A percentile compares a stretch with the other conserved stretches of the same genome.
These are phyloP conservation scores for Cetoscarus ocellatus DNA, from an alignment of 2,797 vertebrate species.

Conservation along the genomic window DNA sequence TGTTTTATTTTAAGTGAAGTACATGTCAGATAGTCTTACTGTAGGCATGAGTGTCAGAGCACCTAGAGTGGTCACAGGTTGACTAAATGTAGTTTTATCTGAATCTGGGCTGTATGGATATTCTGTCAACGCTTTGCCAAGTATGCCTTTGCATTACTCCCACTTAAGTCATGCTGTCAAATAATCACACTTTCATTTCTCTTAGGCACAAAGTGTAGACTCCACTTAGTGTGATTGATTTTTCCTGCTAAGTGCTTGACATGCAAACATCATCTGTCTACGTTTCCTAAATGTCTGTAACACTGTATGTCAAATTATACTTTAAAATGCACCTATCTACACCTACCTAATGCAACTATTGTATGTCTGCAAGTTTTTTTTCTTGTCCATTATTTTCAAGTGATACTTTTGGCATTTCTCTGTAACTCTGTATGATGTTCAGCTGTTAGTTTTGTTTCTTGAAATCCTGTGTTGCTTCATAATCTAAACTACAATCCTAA, in stretches of 20 bases:
- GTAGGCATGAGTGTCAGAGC: slow-evolving; percentile 15
- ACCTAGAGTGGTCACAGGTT: slow-evolving; percentile 20
- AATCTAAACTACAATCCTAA: neutral
- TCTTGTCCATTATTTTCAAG: no score
- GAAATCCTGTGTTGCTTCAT: neutral
- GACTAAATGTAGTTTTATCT: slow-evolving; percentile 19
- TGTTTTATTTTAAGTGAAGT: slow-evolving; percentile 56
- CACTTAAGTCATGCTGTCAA: neutral
- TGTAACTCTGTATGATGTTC: no score
- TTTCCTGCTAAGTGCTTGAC: slow-evolving; percentile 25
- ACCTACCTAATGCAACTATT: no score
- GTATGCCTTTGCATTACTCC: neutral
- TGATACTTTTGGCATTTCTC: no score
- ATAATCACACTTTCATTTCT: slow-evolving; percentile 5
- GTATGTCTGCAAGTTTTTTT: no score
- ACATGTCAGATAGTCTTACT: slow-evolving; percentile 6
- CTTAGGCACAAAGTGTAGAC: slow-evolving; percentile 10
- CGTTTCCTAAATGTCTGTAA: slow-evolving; percentile 54
- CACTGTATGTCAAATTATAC: slow-evolving; percentile 16
- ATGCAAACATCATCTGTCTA: slow-evolving; percentile 44
- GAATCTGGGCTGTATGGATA: slow-evolving; percentile 2
- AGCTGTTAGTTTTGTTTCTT: no score
- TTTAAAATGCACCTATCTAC: no score
- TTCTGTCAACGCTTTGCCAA: slow-evolving; percentile 1
- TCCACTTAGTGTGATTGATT: slow-evolving; percentile 2